Conservation (phyloP, 2,113 vertebrate genomes). For the Loxodonta africana region DNA sequence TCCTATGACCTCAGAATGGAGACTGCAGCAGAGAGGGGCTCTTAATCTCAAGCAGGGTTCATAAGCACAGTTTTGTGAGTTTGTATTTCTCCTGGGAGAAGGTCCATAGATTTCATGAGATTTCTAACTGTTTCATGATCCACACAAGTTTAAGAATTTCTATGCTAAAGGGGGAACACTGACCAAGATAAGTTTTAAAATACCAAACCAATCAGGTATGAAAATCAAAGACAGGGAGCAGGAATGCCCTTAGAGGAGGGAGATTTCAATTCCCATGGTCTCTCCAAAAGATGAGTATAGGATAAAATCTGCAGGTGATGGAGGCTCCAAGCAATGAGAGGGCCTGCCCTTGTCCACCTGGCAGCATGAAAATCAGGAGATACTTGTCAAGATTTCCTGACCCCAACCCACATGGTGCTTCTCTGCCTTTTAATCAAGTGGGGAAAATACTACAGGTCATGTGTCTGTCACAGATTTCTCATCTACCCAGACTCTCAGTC, state of each 20-base stretch:
- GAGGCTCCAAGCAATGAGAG: rapidly evolving
- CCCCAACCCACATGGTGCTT: rapidly evolving
- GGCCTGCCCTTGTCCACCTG: not conserved
- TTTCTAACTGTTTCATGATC: not conserved
- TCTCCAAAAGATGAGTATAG: not conserved
- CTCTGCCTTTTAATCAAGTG: rapidly evolving
- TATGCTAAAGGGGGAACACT: not conserved
- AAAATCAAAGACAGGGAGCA: not conserved
- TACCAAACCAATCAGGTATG: not conserved
- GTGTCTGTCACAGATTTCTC: too few relatives aligned
- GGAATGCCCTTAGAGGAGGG: rapidly evolving
- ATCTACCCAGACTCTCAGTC: not conserved
- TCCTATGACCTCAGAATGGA: too few relatives aligned
- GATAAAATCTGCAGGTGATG: not conserved
- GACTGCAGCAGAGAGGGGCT: not conserved
- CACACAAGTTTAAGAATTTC: not conserved
- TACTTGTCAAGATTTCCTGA: rapidly evolving
- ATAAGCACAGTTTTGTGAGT: too few relatives aligned
- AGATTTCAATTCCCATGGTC: rapidly evolving
- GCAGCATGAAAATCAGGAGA: not conserved
- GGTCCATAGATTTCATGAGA: not conserved
- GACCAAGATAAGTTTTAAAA: not conserved
- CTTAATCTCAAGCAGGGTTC: not conserved
- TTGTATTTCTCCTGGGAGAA: not conserved
- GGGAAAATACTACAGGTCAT: rapidly evolving